Percentiles rank a stretch among this genome's conserved stretches.
phyloP scores from a whole-genome alignment of 2,888 invertebrate genomes.

The Yponomeuta malinellus region DNA sequence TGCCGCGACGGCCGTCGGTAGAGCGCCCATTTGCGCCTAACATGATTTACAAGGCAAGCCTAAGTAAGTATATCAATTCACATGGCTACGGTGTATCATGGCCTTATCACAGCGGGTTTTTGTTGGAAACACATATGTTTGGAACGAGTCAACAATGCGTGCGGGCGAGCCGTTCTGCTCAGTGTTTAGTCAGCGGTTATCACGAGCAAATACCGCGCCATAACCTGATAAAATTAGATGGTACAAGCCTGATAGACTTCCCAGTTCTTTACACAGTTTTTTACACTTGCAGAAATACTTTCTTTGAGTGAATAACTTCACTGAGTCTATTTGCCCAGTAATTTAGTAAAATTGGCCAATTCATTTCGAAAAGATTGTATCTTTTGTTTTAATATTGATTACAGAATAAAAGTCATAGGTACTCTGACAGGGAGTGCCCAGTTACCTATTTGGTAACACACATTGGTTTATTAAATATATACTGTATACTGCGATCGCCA shows the following conservation, averaged over 20 bases:
- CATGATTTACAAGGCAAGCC: conserved; percentile 18
- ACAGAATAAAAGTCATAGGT: background rate
- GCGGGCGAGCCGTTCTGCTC: conserved; percentile 54
- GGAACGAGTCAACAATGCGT: conserved; percentile 50
- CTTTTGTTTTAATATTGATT: background rate
- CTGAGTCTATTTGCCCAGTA: no score
- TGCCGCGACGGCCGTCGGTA: conserved; percentile 19
- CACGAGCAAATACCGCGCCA: conserved; percentile 52
- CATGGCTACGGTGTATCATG: conserved; percentile 1
- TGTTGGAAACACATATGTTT: conserved; percentile 47
- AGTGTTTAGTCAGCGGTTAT: conserved; percentile 55
- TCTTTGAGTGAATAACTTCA: no score
- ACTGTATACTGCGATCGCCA: no score
- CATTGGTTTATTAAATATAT: no score
- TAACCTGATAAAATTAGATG: conserved; percentile 32
- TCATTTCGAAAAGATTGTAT: no score
- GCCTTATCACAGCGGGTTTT: conserved; percentile 24
- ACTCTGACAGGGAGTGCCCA: no score
- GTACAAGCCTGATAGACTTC: conserved; percentile 1
- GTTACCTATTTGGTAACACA: no score
- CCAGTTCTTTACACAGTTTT: background rate
- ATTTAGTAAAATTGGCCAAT: no score
- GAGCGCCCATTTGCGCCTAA: conserved; percentile 18
- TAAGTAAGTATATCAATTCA: conserved; percentile 12
- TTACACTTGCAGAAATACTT: no score